Evolutionary conservation across 92 coral and sea anemone species (phyloP).

Genomic region (Bergia puertoricense): DNA sequence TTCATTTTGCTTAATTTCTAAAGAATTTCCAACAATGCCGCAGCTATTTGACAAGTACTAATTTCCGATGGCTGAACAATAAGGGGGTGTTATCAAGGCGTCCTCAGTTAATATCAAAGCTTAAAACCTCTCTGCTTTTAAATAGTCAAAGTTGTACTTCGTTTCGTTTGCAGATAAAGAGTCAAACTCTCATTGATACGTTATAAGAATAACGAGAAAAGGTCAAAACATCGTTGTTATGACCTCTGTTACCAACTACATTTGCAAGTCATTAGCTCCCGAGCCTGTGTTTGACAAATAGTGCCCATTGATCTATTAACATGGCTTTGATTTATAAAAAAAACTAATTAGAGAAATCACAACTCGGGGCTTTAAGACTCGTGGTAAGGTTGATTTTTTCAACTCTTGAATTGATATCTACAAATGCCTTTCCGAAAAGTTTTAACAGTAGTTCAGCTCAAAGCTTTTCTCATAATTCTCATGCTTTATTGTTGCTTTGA

Average conservation of each 20-base stretch:
- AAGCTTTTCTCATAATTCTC: too few species aligned
- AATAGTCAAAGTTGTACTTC: not conserved
- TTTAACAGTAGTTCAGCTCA: not conserved
- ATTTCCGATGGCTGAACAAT: constrained; percentile 30
- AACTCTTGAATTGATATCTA: not conserved
- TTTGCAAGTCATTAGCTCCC: constrained; percentile 9
- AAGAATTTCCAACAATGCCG: constrained; percentile 22
- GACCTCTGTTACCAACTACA: not conserved
- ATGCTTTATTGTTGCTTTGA: not conserved
- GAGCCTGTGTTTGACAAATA: not conserved
- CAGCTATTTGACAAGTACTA: constrained; percentile 14
- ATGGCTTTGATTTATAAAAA: not conserved
- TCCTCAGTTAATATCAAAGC: not conserved
- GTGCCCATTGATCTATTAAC: not conserved
- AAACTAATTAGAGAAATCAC: not conserved
- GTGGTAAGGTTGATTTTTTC: not conserved
- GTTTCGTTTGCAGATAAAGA: not conserved
- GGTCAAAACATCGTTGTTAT: not conserved
- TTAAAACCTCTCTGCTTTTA: not conserved
- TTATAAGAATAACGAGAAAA: not conserved
- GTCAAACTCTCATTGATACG: not conserved
- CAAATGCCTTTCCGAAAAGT: not conserved
- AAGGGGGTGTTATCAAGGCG: not conserved
- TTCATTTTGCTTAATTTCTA: not conserved
- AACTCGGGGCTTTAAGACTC: not conserved